These are phyloP conservation scores for Hemicordylus capensis DNA, from an alignment of 2,113 vertebrate species.

Conservation along the genomic window DNA sequence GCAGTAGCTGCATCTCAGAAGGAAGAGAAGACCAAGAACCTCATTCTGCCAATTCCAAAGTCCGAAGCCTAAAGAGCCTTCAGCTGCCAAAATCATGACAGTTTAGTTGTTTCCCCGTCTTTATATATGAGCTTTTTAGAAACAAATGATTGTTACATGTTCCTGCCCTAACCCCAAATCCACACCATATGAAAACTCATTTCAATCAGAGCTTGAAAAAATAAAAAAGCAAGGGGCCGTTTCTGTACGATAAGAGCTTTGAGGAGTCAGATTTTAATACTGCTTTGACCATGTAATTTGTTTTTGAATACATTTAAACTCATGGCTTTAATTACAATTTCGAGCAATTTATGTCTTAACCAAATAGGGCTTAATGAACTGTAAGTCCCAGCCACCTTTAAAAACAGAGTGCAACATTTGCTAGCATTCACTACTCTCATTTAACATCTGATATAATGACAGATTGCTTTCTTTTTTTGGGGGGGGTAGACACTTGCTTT, in stretches of 20 bases:
- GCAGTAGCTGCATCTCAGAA: neutral
- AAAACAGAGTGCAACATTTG: neutral
- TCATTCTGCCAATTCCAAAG: too few species aligned
- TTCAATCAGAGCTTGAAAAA: neutral
- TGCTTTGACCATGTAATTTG: constrained; percentile 4
- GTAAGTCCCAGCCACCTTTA: neutral
- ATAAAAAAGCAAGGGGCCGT: neutral
- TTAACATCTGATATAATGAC: neutral
- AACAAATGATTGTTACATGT: neutral
- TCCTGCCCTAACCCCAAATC: neutral
- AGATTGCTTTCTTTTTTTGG: neutral
- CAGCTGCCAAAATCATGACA: neutral
- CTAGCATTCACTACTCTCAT: neutral
- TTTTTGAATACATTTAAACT: constrained; percentile 5
- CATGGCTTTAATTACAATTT: neutral
- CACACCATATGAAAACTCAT: neutral
- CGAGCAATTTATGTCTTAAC: neutral
- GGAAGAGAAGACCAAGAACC: neutral
- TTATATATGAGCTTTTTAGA: neutral
- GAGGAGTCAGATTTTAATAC: neutral
- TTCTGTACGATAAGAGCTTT: neutral
- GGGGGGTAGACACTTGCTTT: neutral
- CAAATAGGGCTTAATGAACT: constrained; percentile 18
- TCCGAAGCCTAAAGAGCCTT: neutral
- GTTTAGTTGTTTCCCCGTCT: neutral